phyloP scores from a whole-genome alignment of 2,888 invertebrate genomes.

The Trissolcus brochymenae region DNA sequence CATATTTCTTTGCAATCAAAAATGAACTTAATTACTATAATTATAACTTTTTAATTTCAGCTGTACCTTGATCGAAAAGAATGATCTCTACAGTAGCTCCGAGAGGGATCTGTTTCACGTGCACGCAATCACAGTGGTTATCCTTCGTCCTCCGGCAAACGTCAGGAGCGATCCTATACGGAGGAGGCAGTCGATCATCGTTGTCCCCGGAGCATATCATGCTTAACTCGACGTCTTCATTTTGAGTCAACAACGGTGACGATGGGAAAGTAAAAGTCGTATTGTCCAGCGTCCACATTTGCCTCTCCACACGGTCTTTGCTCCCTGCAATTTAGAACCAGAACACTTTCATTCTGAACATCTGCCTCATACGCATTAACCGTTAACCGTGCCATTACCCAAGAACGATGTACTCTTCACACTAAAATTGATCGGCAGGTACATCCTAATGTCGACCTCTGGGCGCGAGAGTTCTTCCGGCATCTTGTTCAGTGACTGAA shows the following conservation, averaged over 20 bases:
- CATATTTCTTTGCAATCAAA: too few relatives aligned
- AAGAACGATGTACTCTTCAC: slow-evolving; percentile 62
- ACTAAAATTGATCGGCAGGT: slow-evolving; percentile 83
- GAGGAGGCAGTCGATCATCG: slow-evolving; percentile 60
- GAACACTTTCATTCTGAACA: slow-evolving; percentile 27
- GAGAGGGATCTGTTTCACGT: slow-evolving; percentile 82
- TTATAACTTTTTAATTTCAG: not conserved
- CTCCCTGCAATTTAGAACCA: slow-evolving; percentile 73
- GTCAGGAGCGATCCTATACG: slow-evolving; percentile 43
- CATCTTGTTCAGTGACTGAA: slow-evolving; percentile 78
- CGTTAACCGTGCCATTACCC: slow-evolving; percentile 58
- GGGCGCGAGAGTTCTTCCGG: slow-evolving; percentile 77
- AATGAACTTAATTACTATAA: too few relatives aligned
- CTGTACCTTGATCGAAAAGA: slow-evolving; percentile 84
- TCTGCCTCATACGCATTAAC: not conserved
- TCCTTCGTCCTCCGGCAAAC: slow-evolving; percentile 24
- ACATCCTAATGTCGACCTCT: slow-evolving; percentile 79
- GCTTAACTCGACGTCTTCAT: slow-evolving; percentile 79
- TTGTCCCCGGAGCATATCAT: slow-evolving; percentile 77
- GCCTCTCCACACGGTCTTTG: slow-evolving; percentile 78
- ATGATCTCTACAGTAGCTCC: slow-evolving; percentile 85
- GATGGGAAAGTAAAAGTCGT: slow-evolving; percentile 86
- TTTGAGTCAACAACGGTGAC: slow-evolving; percentile 87
- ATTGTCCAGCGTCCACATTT: slow-evolving; percentile 80
- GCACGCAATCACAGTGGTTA: slow-evolving; percentile 82